Evolutionary conservation across 2,888 invertebrate genomes (phyloP), one percentile per base, ranked within the genome.

Genomic region (Sicus ferrugineus): DNA sequence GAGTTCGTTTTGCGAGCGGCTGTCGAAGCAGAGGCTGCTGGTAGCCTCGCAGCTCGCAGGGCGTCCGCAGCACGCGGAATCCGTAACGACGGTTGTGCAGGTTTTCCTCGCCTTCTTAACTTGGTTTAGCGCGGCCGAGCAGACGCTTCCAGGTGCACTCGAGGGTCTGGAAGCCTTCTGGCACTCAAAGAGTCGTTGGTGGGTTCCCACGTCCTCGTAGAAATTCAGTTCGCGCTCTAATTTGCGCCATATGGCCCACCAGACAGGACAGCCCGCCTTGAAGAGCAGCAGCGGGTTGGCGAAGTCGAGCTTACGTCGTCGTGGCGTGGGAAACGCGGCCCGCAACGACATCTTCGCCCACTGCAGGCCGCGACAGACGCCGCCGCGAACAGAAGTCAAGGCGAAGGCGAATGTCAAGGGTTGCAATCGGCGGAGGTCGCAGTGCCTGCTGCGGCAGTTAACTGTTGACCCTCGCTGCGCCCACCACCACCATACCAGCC

Each of bases 381-480:
- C 16, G 30, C 48, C 14, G 19, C 16, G 28, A 28, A 50, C 48
- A 48, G 31, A 34, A 42, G 54, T 66, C 34, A 54, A 64, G 56
- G 28, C 9, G 34, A 52, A 31, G 54, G 38, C 34, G 42, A 61
- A 42, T 26, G 42, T 42, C 61, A 61, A 61, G 42, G 2, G 42
- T 34, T 23, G 50, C n/a, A 4, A 28, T 46, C 59, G 14, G 19
- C n/a, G 19, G 34, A 30, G 21, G 38, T 38, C 30, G 38, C 34
- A 2, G 26, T 11, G 19, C n/a, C 30, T 16, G 63, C 23, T 69
- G n/a, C 26, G n/a, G 26, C 58, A 52, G 34, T 66, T 61, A 70
- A 66, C 69, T 70, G 54, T 70, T 70, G 69, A 66, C 54, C 69
- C 69, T 64, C 64, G 14, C n/a, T 14, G 38, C 21, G 52, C 28